Evolutionary conservation across 1,140 invertebrate species (phyloP), one percentile per base, ranked within the genome.

Genomic region (Drosophila murphyi): DNA sequence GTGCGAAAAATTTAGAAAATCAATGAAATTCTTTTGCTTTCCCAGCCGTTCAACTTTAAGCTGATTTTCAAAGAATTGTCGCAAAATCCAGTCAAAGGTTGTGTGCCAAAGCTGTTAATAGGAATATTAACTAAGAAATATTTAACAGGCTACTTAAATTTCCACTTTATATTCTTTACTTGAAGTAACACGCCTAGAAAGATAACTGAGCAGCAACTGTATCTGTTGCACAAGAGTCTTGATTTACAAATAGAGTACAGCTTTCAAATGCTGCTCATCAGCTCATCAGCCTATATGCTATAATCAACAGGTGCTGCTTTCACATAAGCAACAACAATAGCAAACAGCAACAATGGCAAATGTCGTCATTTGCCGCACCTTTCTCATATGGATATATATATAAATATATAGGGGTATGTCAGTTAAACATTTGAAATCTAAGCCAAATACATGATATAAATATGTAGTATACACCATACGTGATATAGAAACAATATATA

Each of bases 381-480:
- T 48, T 29, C 43, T 5, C 12, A 62, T 67, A 56, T 47, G 52
- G 20, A 60, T 61, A 62, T 37, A 51, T 62, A 45, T 29, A 20
- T 8, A 57, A 39, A 20, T 64, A 48, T 62, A 31, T n/a, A 20
- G 6, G 6, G 6, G 48, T 62, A 63, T 61, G 55, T 12, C 48
- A 68, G 56, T 76, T 59, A 79, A 65, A 67, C 79, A 72, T 72
- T 75, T 65, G 77, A 88, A 74, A 90, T 72, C 41, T 39, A 72
- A 86, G 70, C 62, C 65, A 57, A 71, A 78, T 75, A 68, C 45
- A 79, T 64, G 76, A 72, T 64, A 73, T 62, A 83, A 55, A 64
- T 52, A 59, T 63, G 63, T 55, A 41, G 20, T 55, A 35, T 60
- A 28, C 56, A 56, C 12, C 34, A 37, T 35, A 32, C 32, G 7